Evolutionary conservation across 92 coral and sea anemone genomes (phyloP), one percentile per base, ranked within the genome.

Genomic region (Parazoanthus atlanticus): DNA sequence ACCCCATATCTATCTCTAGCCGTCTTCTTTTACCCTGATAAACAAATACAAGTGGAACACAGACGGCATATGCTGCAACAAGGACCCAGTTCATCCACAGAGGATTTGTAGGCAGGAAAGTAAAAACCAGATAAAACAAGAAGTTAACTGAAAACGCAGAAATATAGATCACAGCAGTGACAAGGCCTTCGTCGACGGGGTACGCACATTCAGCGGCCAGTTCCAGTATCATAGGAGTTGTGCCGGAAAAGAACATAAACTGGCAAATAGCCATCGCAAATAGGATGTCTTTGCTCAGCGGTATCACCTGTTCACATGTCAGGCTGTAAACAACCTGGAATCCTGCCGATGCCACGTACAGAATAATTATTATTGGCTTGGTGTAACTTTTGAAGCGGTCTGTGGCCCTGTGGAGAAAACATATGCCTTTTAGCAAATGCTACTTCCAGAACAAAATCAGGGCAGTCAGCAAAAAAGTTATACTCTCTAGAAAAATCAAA

Each of bases 81-180:
- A 87, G 86, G 5, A 87, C 84, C 91, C 91, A 89, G 33, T 83
- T 74, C 91, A 89, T 89, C 88, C 88, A 89, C 25, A 83, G 80
- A 11, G 85, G 71, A 21, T 88, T 85, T 36, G 61, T 33, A 31
- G 85, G 76, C 7, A 88, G 80, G 32, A 90, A 49, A 21, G 92
- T 88, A 15, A 90, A 79, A 41, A 79, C 85, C 33, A 90, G 69
- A 71, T 49, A 79, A 29, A 90, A 90, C 76, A 79, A 61, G 67
- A 83, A 75, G 65, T 90, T 88, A 6, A 90, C 73, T n/a, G 79
- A 61, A 52, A 49, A 84, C 76, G 86, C 87, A 13, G 79, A 67
- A 36, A 90, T 75, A 17, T 40, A 76, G 8, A 83, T 78, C 5
- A 79, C 88, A 9, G 89, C 92, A n/a, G 86, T 52, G 29, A 78